Evolutionary conservation across 2,113 vertebrate genomes (phyloP), one percentile per base, ranked within the genome.

Genomic region (Strix aluco): DNA sequence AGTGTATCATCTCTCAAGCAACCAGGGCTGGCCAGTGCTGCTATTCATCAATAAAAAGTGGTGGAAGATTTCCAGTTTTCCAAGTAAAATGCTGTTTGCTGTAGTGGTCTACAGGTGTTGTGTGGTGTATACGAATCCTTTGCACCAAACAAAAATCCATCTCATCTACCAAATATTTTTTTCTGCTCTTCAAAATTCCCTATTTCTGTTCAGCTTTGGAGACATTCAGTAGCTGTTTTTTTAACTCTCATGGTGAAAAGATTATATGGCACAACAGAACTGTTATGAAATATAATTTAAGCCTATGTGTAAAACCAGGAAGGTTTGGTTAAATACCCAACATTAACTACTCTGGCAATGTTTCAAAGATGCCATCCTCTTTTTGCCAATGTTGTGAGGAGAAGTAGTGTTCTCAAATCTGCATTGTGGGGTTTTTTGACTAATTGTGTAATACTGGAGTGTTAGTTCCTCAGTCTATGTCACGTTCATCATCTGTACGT

Each of bases 11-110:
- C 73, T 97, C 83, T 86, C 94, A 51, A 36, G 70, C 46, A 88
- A 59, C 27, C 36, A 49, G 38, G 49, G 18, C 90, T 88, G 91
- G 55, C 86, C 77, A 78, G 59, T 0, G 1, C 46, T 38, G 42
- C 52, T 57, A 44, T 74, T 81, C 69, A 77, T 57, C 65, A 42
- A 1, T 21, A 70, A 55, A 54, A 86, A 52, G 38, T 0, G 4
- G 36, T 92, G 91, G 83, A 87, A 89, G 44, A 38, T 27, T 90
- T 91, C 81, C 73, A 80, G 47, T 81, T 86, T 92, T 70, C 71
- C 63, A 74, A 46, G 77, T 47, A 22, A 86, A 88, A 81, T 5
- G 15, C 3, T 82, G 81, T 66, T 86, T 0, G 0, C 70, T 57
- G 58, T 11, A 30, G 81, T 2, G 3, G 42, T n/a, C 30, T n/a